These are phyloP conservation scores for Entelurus aequoreus DNA, from an alignment of 2,113 vertebrate genomes.

Conservation along the genomic window DNA sequence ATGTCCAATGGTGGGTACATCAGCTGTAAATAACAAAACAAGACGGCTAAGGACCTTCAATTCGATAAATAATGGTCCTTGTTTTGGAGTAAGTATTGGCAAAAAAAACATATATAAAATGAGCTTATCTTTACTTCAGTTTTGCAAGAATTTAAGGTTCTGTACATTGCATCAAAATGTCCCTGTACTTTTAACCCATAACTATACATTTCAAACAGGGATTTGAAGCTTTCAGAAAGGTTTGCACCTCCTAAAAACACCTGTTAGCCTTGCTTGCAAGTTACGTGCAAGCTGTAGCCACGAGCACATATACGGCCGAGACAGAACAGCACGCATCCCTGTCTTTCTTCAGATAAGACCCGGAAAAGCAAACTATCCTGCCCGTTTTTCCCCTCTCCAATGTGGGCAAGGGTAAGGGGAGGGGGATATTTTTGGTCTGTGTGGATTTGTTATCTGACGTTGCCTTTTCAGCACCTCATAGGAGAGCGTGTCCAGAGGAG, in stretches of 20 bases:
- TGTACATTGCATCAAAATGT: neutral
- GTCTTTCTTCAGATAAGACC: slow-evolving; percentile 79
- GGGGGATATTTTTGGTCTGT: slow-evolving; percentile 73
- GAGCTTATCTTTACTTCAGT: too few relatives aligned
- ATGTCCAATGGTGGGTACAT: too few relatives aligned
- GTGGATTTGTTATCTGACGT: slow-evolving; percentile 70
- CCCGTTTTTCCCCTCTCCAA: slow-evolving; percentile 54
- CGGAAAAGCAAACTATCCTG: slow-evolving; percentile 75
- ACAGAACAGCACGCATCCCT: slow-evolving; percentile 71
- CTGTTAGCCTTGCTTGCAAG: neutral
- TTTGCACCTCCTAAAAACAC: neutral
- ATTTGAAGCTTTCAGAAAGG: neutral
- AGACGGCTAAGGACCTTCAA: too few relatives aligned
- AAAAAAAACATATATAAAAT: too few relatives aligned
- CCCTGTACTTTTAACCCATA: neutral
- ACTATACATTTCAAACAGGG: neutral
- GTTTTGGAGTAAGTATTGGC: too few relatives aligned
- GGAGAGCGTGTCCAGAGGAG: slow-evolving; percentile 59
- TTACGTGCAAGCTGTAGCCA: neutral
- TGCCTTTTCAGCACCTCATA: slow-evolving; percentile 75
- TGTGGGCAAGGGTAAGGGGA: slow-evolving; percentile 45
- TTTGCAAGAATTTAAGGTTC: too few relatives aligned
- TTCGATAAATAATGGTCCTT: too few relatives aligned
- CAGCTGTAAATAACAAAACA: too few relatives aligned
- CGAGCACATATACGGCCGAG: slow-evolving; percentile 33